phyloP scores from a whole-genome alignment of 2,113 vertebrate genomes.

The Helogale parvula region DNA sequence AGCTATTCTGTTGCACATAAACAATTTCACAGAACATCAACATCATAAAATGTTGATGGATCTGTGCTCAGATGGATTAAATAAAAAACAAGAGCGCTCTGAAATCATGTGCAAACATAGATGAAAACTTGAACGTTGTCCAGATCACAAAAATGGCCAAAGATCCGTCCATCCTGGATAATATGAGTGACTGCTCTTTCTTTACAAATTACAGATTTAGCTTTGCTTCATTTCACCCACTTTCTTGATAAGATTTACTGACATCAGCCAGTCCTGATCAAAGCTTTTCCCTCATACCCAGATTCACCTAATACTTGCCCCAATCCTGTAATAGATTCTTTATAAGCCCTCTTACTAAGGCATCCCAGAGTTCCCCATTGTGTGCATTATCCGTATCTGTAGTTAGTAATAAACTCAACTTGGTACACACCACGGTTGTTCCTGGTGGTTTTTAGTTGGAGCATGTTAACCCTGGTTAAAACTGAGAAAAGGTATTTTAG shows the following conservation, averaged over 20 bases:
- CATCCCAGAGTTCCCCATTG: rapidly evolving
- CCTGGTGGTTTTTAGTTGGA: neutral
- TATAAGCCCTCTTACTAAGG: neutral
- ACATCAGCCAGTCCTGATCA: neutral
- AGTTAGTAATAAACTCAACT: neutral
- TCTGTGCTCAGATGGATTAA: neutral
- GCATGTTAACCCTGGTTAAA: neutral
- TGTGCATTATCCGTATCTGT: neutral
- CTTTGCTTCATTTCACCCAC: neutral
- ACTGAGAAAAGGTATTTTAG: neutral
- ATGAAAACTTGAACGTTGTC: neutral
- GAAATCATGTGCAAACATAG: neutral
- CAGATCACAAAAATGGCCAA: neutral
- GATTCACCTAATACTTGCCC: neutral
- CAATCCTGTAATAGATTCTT: neutral
- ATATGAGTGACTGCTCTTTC: neutral
- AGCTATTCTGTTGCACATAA: neutral
- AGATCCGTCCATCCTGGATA: neutral
- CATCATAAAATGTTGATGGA: neutral
- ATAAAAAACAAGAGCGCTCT: neutral
- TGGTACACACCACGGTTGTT: neutral
- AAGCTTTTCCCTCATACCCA: neutral
- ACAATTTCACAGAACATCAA: neutral
- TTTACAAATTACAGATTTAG: neutral
- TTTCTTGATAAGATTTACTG: neutral